These are phyloP conservation scores for Pentamera pediparva DNA, from an alignment of 53 echinoderm and acorn worm genomes.

Conservation along the genomic window DNA sequence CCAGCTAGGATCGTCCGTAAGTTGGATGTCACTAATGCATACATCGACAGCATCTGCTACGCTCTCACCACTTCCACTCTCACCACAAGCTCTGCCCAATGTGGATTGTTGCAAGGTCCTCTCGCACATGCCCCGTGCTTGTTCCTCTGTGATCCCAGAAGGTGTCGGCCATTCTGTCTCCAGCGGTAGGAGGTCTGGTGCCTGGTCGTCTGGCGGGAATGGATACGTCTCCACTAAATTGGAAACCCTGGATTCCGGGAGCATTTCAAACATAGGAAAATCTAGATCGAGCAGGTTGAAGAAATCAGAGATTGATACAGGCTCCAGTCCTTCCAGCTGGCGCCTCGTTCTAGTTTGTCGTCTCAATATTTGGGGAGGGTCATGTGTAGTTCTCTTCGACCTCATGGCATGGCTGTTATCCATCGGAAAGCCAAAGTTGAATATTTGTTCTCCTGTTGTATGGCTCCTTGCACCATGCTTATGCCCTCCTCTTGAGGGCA, in stretches of 20 bases:
- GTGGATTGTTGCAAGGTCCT: constrained; percentile 56
- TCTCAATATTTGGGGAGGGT: no score
- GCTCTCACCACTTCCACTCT: constrained; percentile 58
- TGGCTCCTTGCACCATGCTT: no score
- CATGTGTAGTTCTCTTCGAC: background rate
- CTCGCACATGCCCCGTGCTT: constrained; percentile 70
- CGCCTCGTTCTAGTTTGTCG: background rate
- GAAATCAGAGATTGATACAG: constrained; percentile 27
- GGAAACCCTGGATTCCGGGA: background rate
- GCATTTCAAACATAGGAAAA: constrained; percentile 24
- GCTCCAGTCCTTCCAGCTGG: constrained; percentile 2
- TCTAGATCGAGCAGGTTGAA: constrained; percentile 42
- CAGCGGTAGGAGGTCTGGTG: constrained; percentile 54
- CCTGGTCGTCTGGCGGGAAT: constrained; percentile 69
- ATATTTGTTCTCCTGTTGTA: background rate
- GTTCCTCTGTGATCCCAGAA: constrained; percentile 68
- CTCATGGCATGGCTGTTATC: background rate
- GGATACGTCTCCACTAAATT: constrained; percentile 46
- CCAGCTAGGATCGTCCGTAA: constrained; percentile 89
- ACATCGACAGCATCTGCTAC: constrained; percentile 77
- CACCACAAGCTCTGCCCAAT: constrained; percentile 59
- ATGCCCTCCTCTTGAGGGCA: no score
- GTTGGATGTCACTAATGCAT: constrained; percentile 77
- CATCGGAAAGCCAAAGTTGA: background rate
- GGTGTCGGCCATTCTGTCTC: constrained; percentile 71